Percentiles rank a stretch among this genome's conserved stretches.
phyloP scores from a whole-genome alignment of 2,797 vertebrate genomes.

The Sylvilagus floridanus region DNA sequence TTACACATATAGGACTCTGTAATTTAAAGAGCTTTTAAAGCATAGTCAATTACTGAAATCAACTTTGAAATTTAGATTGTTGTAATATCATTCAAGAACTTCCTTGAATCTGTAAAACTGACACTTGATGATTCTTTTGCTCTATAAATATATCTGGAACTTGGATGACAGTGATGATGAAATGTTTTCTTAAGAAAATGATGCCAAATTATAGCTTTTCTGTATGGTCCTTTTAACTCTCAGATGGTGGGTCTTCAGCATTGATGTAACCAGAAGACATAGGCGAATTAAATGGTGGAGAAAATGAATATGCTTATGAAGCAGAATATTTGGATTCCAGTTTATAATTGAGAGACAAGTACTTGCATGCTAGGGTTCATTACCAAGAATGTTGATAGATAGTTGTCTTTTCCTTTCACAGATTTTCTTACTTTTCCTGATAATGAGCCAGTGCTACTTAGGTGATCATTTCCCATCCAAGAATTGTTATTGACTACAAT shows the following conservation, averaged over 20 bases:
- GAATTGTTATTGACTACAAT: neutral
- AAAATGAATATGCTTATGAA: neutral
- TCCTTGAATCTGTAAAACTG: conserved; percentile 15
- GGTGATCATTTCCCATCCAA: neutral
- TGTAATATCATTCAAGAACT: neutral
- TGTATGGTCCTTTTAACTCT: neutral
- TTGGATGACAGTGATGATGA: neutral
- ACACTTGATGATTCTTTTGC: neutral
- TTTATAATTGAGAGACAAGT: neutral
- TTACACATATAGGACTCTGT: neutral
- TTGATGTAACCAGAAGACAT: neutral
- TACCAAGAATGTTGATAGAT: conserved; percentile 1
- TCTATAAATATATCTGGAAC: neutral
- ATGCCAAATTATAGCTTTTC: neutral
- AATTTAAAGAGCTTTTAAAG: conserved; percentile 8
- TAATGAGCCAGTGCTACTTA: neutral
- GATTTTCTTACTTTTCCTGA: neutral
- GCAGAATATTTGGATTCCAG: neutral
- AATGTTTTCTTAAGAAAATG: neutral
- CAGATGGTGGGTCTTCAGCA: neutral
- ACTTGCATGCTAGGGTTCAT: neutral
- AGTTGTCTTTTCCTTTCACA: neutral
- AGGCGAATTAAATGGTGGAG: neutral
- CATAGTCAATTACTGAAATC: conserved; percentile 1
- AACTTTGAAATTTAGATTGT: conserved; percentile 6